These are phyloP conservation scores for Salarias fasciatus DNA, from an alignment of 2,797 vertebrate genomes.

Conservation along the genomic window DNA sequence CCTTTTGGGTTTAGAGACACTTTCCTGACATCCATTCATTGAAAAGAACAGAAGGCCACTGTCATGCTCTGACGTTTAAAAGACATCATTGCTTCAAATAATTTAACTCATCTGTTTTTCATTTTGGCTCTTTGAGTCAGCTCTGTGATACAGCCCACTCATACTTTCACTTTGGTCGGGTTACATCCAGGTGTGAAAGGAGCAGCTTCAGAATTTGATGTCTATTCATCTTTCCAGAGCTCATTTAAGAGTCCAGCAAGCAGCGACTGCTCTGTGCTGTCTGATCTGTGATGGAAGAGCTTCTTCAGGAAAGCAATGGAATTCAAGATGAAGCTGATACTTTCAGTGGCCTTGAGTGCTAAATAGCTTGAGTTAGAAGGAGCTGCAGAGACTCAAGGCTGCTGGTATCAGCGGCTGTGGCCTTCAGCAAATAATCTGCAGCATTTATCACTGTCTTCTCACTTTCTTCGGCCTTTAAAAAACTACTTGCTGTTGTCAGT, in stretches of 20 bases:
- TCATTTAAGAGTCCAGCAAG: background rate
- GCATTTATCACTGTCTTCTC: slow-evolving; percentile 52
- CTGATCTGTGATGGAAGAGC: background rate
- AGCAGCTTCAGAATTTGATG: background rate
- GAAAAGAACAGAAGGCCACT: background rate
- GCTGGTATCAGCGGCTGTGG: slow-evolving; percentile 30
- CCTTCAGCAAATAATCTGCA: slow-evolving; percentile 43
- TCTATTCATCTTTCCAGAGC: background rate
- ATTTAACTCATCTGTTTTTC: background rate
- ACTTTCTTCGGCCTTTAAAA: background rate
- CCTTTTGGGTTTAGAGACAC: no score
- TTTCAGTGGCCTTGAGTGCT: slow-evolving; percentile 41
- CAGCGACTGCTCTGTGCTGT: background rate
- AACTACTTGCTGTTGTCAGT: background rate
- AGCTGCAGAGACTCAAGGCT: slow-evolving; percentile 32
- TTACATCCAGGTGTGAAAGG: background rate
- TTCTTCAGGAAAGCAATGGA: slow-evolving; percentile 18
- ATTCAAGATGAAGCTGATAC: slow-evolving; percentile 17
- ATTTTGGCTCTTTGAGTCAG: background rate
- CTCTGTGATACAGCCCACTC: background rate
- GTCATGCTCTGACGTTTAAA: background rate
- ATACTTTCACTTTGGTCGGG: background rate
- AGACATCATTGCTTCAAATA: background rate
- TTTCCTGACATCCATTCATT: background rate
- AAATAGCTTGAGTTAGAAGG: slow-evolving; percentile 34